Evolutionary conservation across 2,888 invertebrate genomes (phyloP).

Genomic region (Choristoneura rosaceana): DNA sequence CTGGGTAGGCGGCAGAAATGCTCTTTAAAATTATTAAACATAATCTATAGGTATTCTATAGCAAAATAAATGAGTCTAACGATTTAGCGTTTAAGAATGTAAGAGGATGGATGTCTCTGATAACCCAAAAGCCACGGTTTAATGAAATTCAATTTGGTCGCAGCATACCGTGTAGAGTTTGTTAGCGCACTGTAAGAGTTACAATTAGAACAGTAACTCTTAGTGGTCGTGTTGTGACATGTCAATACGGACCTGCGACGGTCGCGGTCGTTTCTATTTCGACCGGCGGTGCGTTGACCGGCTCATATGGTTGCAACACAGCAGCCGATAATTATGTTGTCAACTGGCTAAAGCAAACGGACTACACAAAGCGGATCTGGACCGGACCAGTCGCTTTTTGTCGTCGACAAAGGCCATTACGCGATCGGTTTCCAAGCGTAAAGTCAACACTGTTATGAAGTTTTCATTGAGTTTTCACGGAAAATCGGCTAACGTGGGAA

Average conservation of each 20-base stretch:
- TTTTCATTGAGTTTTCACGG: constrained; percentile 76
- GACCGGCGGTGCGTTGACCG: constrained; percentile 65
- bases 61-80: too few species aligned
- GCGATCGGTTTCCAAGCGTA: constrained; percentile 75
- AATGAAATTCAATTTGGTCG: not conserved
- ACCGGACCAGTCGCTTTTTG: constrained; percentile 82
- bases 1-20: too few species aligned
- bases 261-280: constrained; percentile 58
- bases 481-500: constrained; percentile 78
- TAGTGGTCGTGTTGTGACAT: constrained; percentile 32
- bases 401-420: constrained; percentile 80
- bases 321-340: constrained; percentile 79
- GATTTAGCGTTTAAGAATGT: too few species aligned
- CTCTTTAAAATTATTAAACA: too few species aligned
- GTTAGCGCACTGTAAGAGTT: constrained; percentile 12
- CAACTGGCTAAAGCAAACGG: constrained; percentile 77
- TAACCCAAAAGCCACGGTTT: not conserved
- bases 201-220: constrained; percentile 32
- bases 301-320: constrained; percentile 65
- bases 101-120: not conserved
- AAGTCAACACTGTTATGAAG: constrained; percentile 83
- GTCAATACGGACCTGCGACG: constrained; percentile 39
- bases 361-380: constrained; percentile 77
- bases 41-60: too few species aligned
- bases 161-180: not conserved